These are phyloP conservation scores for Eidolon helvum DNA, from an alignment of 2,113 vertebrate genomes.

Conservation along the genomic window DNA sequence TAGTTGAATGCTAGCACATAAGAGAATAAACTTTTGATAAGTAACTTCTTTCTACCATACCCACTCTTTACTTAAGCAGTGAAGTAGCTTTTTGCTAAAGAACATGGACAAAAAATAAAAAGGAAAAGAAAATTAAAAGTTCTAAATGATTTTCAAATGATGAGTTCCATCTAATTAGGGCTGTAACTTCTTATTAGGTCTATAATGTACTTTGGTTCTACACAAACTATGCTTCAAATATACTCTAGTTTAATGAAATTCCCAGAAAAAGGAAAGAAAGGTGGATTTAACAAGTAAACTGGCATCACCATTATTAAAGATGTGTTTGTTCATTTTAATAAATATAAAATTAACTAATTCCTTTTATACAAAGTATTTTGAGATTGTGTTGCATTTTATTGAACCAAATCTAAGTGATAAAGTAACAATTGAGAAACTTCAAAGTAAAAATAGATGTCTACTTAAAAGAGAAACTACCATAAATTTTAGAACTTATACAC, in stretches of 20 bases:
- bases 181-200: not conserved
- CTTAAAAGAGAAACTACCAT: not conserved
- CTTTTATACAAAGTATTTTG: not conserved
- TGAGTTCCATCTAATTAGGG: not conserved
- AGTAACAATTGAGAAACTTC: slow-evolving; percentile 37
- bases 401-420: not conserved
- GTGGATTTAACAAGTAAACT: not conserved
- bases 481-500: not conserved
- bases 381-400: not conserved
- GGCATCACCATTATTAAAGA: not conserved
- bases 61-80: not conserved
- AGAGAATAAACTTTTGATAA: not conserved
- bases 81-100: not conserved
- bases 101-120: not conserved
- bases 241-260: not conserved
- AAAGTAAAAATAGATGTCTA: not conserved
- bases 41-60: not conserved
- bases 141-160: not conserved
- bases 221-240: not conserved
- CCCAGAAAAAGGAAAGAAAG: not conserved
- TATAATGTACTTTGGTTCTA: not conserved
- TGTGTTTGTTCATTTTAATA: not conserved
- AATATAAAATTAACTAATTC: not conserved
- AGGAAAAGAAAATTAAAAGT: fast-evolving
- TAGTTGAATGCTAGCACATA: not conserved